phyloP scores from a whole-genome alignment of 2,888 invertebrate species.

The Epicampocera succincta region DNA sequence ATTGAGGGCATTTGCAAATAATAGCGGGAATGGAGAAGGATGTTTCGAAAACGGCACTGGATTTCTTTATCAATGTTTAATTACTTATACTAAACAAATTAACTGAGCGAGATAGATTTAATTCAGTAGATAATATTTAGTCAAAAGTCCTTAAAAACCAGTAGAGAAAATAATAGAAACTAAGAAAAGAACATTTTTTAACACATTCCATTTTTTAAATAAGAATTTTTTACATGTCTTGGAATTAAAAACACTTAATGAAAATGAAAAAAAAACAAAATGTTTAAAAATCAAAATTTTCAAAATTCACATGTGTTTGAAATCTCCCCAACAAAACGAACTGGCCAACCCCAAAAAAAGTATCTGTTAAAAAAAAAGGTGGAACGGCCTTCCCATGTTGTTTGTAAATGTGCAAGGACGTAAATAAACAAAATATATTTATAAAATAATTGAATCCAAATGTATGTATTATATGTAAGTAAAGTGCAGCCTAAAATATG shows the following conservation, averaged over 20 bases:
- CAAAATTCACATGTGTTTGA: not conserved
- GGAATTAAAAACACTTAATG: not conserved
- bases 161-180: conserved; percentile 12
- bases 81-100: conserved; percentile 24
- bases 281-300: conserved; percentile 34
- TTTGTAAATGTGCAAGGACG: conserved; percentile 45
- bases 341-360: too few relatives aligned
- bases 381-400: conserved; percentile 25
- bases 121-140: conserved; percentile 29
- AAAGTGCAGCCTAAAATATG: conserved; percentile 17
- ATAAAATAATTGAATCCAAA: not conserved
- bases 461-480: conserved; percentile 58
- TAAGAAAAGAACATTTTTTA: conserved; percentile 17
- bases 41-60: conserved; percentile 1
- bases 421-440: not conserved
- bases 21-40: not conserved
- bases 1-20: too few relatives aligned
- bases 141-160: conserved; percentile 7
- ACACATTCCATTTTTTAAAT: conserved; percentile 7
- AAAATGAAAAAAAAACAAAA: too few relatives aligned
- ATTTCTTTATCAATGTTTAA: conserved; percentile 28
- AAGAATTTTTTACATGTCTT: conserved; percentile 45
- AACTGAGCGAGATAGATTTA: conserved; percentile 67
- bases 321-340: too few relatives aligned
- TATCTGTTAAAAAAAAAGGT: conserved; percentile 18